These are phyloP conservation scores for Campoplex capitator DNA, from an alignment of 2,888 invertebrate species.

Conservation along the genomic window DNA sequence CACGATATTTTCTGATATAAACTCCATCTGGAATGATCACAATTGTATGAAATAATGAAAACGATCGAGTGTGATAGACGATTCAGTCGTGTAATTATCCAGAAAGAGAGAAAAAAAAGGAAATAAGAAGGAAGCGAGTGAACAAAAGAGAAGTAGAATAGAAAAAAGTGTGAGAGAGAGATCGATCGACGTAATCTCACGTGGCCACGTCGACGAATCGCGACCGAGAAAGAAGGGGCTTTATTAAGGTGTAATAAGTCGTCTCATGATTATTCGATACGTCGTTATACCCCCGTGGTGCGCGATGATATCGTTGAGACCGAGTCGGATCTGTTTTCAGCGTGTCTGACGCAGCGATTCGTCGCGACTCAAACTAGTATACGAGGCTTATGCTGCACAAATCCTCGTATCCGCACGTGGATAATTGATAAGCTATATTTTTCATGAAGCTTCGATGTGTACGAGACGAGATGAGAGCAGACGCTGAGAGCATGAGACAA, in stretches of 20 bases:
- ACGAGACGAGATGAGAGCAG: background rate
- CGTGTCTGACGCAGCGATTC: conserved; percentile 18
- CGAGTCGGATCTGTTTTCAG: background rate
- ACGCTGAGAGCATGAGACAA: too few relatives aligned
- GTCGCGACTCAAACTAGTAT: background rate
- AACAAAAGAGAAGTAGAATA: background rate
- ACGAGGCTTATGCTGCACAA: background rate
- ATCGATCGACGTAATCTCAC: background rate
- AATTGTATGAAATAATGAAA: background rate
- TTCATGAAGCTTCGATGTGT: background rate
- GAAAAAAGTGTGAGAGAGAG: background rate
- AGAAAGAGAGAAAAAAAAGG: background rate
- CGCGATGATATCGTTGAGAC: background rate
- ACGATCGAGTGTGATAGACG: background rate
- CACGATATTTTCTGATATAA: too few relatives aligned
- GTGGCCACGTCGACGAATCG: background rate
- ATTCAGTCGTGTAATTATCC: background rate
- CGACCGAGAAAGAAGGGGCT: background rate
- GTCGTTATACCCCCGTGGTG: background rate
- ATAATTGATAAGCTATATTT: conserved; percentile 18
- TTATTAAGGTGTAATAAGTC: background rate
- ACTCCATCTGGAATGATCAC: too few relatives aligned
- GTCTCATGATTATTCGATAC: conserved; percentile 21
- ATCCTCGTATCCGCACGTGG: background rate
- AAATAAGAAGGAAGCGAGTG: background rate